Evolutionary conservation across 2,888 invertebrate species (phyloP).

Genomic region (Scaptodrosophila latifasciaeformis): DNA sequence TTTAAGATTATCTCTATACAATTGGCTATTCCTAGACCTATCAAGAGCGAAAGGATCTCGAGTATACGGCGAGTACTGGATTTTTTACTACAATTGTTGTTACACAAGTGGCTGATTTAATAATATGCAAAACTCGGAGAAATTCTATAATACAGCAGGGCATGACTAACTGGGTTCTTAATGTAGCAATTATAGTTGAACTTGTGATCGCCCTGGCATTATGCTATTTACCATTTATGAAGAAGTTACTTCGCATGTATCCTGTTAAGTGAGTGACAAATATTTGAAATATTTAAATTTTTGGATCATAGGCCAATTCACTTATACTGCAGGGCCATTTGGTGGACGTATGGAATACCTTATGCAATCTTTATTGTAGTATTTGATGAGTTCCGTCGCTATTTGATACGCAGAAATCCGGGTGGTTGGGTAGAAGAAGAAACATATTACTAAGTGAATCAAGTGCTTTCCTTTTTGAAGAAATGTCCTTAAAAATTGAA

Average conservation of each 20-base stretch:
- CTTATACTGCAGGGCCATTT: conserved; percentile 54
- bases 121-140: conserved; percentile 80
- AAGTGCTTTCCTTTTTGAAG: not conserved
- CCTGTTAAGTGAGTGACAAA: conserved; percentile 75
- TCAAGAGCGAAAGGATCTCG: conserved; percentile 80
- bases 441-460: conserved; percentile 28
- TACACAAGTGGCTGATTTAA: conserved; percentile 80
- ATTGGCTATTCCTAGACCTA: conserved; percentile 73
- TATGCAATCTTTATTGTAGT: conserved; percentile 82
- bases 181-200: conserved; percentile 82
- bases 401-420: conserved; percentile 80
- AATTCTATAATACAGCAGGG: conserved; percentile 81
- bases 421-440: conserved; percentile 79
- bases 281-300: conserved; percentile 75
- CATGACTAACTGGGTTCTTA: conserved; percentile 81
- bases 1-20: not conserved
- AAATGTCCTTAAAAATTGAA: not conserved
- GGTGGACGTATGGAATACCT: conserved; percentile 86
- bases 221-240: conserved; percentile 82
- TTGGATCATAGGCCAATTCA: no score
- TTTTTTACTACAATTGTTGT: conserved; percentile 87
- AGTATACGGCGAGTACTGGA: conserved; percentile 85
- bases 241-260: conserved; percentile 77
- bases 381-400: conserved; percentile 85
- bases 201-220: conserved; percentile 79